Base-by-base conservation (phyloP, 2,113 vertebrate species). In the Zosterops pallidus region DNA sequence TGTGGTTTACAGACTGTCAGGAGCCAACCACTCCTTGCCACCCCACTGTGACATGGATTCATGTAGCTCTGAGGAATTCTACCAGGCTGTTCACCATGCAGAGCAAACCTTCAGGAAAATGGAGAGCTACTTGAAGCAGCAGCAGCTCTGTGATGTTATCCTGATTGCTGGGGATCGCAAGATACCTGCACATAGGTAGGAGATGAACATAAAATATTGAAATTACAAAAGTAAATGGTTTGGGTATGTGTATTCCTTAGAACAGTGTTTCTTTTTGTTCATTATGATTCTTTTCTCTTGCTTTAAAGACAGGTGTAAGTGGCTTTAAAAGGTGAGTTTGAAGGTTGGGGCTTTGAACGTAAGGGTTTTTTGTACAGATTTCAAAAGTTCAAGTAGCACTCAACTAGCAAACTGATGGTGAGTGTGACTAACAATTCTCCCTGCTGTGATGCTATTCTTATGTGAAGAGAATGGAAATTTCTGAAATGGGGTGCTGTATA, bases 91-190 rank as follows among this genome's bases (percentile, higher is more conserved):
- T 68, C 98, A 98, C 56, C 98, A 98, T 1, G 98, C 98, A 0
- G 98, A 98, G 31, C 98, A 98, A 96, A 98, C 98, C 33, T 98
- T 98, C 93, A 93, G 98, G 71, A 98, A 98, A 80, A 98, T 98
- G 98, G 98, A 98, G 94, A 98, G 94, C 91, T 98, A 98, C 90
- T 7, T 98, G 92, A 98, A 98, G 74, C 98, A 98, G 59, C 98
- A 98, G 53, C 98, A 98, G 55, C 98, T 98, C 53, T 98, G 98
- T 92, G 98, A 98, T 0, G 98, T 98, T 83, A 98, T 98, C 60
- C 94, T 98, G 41, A 98, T 98, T 82, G 98, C 98, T 49, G 98
- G 98, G 17, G 98, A 98, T 37, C 96, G 98, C 83, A 98, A 98
- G 88, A 98, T 98, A 96, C 98, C 98, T 83, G 98, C 98, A 47